These are phyloP conservation scores for Petrocephalus schoutedeni DNA, from an alignment of 2,797 vertebrate genomes.

Conservation along the genomic window DNA sequence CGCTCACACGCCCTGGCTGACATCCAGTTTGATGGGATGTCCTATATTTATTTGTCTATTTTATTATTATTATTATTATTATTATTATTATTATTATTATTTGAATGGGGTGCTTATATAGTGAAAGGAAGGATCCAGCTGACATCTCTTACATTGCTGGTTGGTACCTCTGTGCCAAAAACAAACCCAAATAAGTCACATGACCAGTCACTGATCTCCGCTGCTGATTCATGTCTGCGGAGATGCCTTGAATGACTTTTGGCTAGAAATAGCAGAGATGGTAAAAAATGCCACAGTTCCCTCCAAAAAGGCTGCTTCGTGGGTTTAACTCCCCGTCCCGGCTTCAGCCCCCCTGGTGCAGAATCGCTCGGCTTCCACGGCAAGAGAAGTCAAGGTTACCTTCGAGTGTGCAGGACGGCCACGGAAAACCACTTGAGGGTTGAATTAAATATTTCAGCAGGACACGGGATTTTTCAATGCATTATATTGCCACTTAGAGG, in stretches of 20 bases:
- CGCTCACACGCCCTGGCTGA: not conserved
- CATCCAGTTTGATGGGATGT: not conserved
- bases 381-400: slow-evolving; percentile 43
- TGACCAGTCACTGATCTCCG: not conserved
- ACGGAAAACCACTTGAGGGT: slow-evolving; percentile 51
- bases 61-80: not conserved
- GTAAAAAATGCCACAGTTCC: not conserved
- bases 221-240: not conserved
- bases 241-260: not conserved
- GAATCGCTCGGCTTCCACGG: not conserved
- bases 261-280: not conserved
- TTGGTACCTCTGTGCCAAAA: not conserved
- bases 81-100: not conserved
- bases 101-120: not conserved
- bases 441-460: slow-evolving; percentile 55
- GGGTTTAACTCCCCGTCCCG: not conserved
- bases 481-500: slow-evolving; percentile 62
- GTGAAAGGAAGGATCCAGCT: not conserved
- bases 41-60: not conserved
- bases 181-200: not conserved
- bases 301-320: not conserved
- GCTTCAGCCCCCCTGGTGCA: not conserved
- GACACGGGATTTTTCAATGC: slow-evolving; percentile 55
- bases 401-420: slow-evolving; percentile 47
- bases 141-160: not conserved